Evolutionary conservation across 2,888 invertebrate species (phyloP), one percentile per base, ranked within the genome.

Genomic region (Gastracanthus pulcherrimus): DNA sequence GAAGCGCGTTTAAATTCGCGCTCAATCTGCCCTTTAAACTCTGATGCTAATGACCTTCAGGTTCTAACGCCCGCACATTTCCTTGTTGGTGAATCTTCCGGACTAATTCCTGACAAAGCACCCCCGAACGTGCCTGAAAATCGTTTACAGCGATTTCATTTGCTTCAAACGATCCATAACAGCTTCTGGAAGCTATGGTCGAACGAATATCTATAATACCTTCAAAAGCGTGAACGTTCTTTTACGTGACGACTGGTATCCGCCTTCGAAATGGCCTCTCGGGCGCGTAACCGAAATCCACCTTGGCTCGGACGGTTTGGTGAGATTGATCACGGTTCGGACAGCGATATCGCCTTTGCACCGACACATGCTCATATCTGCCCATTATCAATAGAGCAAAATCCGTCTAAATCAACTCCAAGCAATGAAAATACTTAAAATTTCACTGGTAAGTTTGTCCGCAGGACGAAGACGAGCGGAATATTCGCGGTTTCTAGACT

Each of bases 271-370:
- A 36, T 85, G 83, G 84, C 58, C 67, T 1, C 71, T 84, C 0
- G 85, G 83, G 0, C 58, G 82, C 7, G 76, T 85, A 5, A 45
- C 55, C 0, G 82, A 77, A 3, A 58, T 75, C 0, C 83, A 83
- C 51, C 83, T 80, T 0, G 84, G 84, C 0, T 55, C 55, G 0
- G 84, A 85, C 48, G 82, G 81, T 16, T 74, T 83, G 0, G 75
- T 83, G 0, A 78, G 84, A n/a, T 84, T 85, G 2, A 84, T 74
- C 0, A 83, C 83, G 0, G 80, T 85, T n/a, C n/a, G n/a, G n/a
- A n/a, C n/a, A n/a, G n/a, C n/a, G n/a, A n/a, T n/a, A n/a, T n/a
- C n/a, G n/a, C n/a, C n/a, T n/a, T n/a, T n/a, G n/a, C n/a, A n/a
- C n/a, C n/a, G n/a, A n/a, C n/a, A n/a, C n/a, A n/a, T n/a, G n/a